Evolutionary conservation across 2,113 vertebrate species (phyloP), one percentile per base, ranked within the genome.

Genomic region (Dolichotis patagonum): DNA sequence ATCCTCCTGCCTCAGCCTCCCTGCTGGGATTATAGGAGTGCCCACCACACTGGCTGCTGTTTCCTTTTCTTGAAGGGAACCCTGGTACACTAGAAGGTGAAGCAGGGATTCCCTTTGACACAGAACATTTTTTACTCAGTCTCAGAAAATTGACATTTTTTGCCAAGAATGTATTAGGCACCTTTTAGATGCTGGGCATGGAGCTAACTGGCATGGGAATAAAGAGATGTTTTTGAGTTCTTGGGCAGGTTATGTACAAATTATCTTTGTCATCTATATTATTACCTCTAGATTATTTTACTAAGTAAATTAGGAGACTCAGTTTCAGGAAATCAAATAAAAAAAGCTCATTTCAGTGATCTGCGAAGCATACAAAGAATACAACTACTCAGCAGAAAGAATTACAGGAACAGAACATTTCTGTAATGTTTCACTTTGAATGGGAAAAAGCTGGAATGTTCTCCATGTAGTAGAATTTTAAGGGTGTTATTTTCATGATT

Each of bases 281-380:
- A 77, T 95, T 87, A 86, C 52, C 91, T 93, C 54, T 43, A 85
- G 62, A 75, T 93, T 82, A 77, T 69, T 95, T 88, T 89, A 95
- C 78, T 93, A 20, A 91, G 2, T 85, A 77, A 80, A 60, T 46
- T 56, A 63, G 46, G 46, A 91, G 78, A 83, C 24, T 49, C 19
- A n/a, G 0, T 92, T 93, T 93, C 71, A 96, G 81, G 28, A 30
- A 94, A 41, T 94, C 28, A 80, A n/a, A 88, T 65, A n/a, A 87
- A 30, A 86, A 92, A 92, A 94, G 54, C 41, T 60, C 56, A 35
- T 56, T 30, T 88, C 41, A 88, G 41, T 77, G 32, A 85, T 90
- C 81, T 90, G 49, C 82, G 90, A 75, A 62, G 11, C 5, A 10
- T 41, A 30, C 67, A 41, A 80, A 35, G 75, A 87, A 82, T 67